Base-by-base conservation (phyloP, 2,797 vertebrate species). In the Bryconaethiops microstoma region DNA sequence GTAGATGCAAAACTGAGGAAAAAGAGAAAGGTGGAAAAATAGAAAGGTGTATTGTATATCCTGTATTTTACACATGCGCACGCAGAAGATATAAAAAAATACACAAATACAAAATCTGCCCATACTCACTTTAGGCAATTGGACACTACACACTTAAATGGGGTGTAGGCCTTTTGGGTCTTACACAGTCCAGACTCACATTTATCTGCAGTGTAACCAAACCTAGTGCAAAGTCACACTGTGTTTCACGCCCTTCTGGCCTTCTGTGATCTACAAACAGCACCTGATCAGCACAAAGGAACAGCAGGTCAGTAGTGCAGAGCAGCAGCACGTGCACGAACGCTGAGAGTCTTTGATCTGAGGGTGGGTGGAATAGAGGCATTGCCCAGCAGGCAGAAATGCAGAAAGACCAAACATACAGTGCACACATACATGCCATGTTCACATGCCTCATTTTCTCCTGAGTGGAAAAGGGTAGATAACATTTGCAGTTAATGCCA, bases 311-410 rank as follows among this genome's bases (percentile, higher is more conserved):
- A 17, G 29, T 54, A 29, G 39, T n/a, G 45, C 48, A 62, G 17
- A 55, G 8, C 35, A 45, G 29, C 14, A 42, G 50, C 60, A 79
- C 8, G 29, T 54, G 57, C 25, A 25, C 68, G 7, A 59, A 35
- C 19, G 29, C 29, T 35, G 14, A 14, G 12, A 48, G 7, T 42
- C 60, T 74, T 64, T 65, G 29, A 72, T 79, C 77, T 64, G 59
- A 40, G 16, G 1, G 2, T 45, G 48, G 21, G 21, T 21, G 60
- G 25, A 39, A 25, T n/a, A 17, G 42, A 55, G 73, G n/a, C 14
- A 63, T 6, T 21, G 64, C 29, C 65, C 57, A 76, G 25, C 17
- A 39, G 67, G 55, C 65, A 81, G 73, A 29, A 81, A 81, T 54
- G 48, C 35, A 71, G 42, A 71, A 68, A 70, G 40, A 55, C 10